phyloP scores from a whole-genome alignment of 2,113 vertebrate species.

The Malurus alboscapulatus region DNA sequence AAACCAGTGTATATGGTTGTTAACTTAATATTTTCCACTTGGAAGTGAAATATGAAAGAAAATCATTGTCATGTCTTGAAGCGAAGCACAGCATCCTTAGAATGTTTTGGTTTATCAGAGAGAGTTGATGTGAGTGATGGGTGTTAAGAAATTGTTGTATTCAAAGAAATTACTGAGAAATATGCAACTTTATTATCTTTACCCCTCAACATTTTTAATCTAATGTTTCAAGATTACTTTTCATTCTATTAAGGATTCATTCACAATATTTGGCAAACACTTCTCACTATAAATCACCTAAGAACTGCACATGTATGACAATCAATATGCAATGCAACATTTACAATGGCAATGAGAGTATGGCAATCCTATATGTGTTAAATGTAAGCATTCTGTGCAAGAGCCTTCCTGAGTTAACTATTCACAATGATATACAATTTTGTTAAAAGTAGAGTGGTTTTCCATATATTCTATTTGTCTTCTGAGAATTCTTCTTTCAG shows the following conservation, averaged over 20 bases:
- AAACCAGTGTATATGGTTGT: neutral
- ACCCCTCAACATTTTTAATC: neutral
- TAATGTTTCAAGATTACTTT: neutral
- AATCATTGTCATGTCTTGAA: neutral
- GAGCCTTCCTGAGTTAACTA: neutral
- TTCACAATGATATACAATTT: neutral
- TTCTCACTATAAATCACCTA: neutral
- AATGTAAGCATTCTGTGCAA: rapidly evolving
- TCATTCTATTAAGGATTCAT: neutral
- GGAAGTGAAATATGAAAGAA: neutral
- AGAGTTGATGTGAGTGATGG: neutral
- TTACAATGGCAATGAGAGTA: neutral
- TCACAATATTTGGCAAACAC: neutral
- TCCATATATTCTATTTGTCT: neutral
- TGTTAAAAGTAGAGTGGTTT: neutral
- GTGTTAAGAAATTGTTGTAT: neutral
- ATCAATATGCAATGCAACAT: neutral
- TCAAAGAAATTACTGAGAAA: neutral
- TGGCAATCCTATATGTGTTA: neutral
- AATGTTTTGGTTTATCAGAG: neutral
- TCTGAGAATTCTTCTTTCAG: neutral
- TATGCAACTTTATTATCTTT: neutral
- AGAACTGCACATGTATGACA: neutral
- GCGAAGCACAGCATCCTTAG: neutral
- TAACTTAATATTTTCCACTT: neutral